A percentile compares a stretch with the other conserved stretches of the same genome.
Evolutionary conservation across 1,140 invertebrate species (phyloP).

Genomic region (Drosophila auraria): DNA sequence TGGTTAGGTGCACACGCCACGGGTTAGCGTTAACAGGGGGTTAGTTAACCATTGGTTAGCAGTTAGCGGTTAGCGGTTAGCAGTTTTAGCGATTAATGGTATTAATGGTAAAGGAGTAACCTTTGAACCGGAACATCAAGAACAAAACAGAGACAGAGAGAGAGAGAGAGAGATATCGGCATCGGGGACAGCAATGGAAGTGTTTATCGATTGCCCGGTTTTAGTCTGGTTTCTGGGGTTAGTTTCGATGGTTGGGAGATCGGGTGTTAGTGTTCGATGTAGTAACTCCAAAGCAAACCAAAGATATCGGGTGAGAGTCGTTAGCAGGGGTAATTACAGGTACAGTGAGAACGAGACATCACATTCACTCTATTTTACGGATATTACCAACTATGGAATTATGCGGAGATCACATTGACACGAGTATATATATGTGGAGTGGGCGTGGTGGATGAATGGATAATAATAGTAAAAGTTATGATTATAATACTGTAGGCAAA

Average conservation of each 20-base stretch:
- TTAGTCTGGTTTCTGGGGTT: slow-evolving; percentile 15
- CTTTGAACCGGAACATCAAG: slow-evolving; percentile 13
- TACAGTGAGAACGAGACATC: slow-evolving; percentile 18
- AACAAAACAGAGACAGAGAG: slow-evolving; percentile 1
- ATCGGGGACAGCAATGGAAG: slow-evolving; percentile 25
- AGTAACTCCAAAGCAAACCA: slow-evolving; percentile 12
- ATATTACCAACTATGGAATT: slow-evolving; percentile 43
- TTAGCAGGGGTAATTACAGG: slow-evolving; percentile 27
- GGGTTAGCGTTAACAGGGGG: slow-evolving; percentile 24
- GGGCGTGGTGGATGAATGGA: slow-evolving; percentile 32
- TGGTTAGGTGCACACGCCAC: slow-evolving; percentile 45
- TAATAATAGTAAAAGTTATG: neutral
- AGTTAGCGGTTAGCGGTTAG: slow-evolving; percentile 13
- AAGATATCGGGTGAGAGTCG: neutral
- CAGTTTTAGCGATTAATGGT: slow-evolving; percentile 1
- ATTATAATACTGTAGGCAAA: slow-evolving; percentile 51
- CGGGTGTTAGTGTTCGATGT: slow-evolving; percentile 5
- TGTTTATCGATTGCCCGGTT: slow-evolving; percentile 19
- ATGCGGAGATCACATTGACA: slow-evolving; percentile 42
- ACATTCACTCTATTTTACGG: slow-evolving; percentile 25
- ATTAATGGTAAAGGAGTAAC: slow-evolving; percentile 2
- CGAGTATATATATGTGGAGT: slow-evolving; percentile 19
- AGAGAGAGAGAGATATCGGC: neutral
- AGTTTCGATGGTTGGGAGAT: slow-evolving; percentile 6
- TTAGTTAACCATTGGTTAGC: slow-evolving; percentile 15